Percentiles rank a stretch among this genome's conserved stretches.
Conservation (phyloP, 2,113 vertebrate genomes). For the Asarcornis scutulata region DNA sequence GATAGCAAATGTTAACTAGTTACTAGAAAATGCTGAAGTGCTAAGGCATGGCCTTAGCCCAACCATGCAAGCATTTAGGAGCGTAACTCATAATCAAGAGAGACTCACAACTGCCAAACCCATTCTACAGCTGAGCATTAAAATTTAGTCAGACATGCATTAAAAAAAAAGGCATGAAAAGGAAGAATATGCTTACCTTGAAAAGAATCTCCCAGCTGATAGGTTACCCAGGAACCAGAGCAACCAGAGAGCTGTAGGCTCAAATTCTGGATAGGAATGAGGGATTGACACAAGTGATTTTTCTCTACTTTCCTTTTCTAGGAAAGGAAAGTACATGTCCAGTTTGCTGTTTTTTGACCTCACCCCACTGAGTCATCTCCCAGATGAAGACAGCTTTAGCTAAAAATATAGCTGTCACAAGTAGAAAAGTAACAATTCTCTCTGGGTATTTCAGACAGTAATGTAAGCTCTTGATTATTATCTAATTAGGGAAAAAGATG, state of each 20-base stretch:
- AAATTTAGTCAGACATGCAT: background rate
- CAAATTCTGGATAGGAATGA: background rate
- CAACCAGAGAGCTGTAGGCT: background rate
- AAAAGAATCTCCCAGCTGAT: background rate
- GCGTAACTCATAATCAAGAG: background rate
- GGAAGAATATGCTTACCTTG: background rate
- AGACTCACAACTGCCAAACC: background rate
- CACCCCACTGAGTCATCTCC: background rate
- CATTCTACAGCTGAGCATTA: background rate
- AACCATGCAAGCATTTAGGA: background rate
- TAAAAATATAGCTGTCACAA: background rate
- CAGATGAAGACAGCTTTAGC: background rate
- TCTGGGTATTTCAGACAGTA: background rate
- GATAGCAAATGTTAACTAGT: background rate
- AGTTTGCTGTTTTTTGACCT: background rate
- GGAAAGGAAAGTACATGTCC: background rate
- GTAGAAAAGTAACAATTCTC: background rate
- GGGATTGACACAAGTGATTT: background rate
- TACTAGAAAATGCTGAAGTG: background rate
- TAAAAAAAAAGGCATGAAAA: background rate
- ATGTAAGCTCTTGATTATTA: background rate
- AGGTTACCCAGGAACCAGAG: background rate
- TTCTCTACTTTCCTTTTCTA: background rate
- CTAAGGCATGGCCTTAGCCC: background rate
- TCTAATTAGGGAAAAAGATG: slow-evolving; percentile 11